phyloP scores from a whole-genome alignment of 2,797 vertebrate species.

The Lagodon rhomboides region DNA sequence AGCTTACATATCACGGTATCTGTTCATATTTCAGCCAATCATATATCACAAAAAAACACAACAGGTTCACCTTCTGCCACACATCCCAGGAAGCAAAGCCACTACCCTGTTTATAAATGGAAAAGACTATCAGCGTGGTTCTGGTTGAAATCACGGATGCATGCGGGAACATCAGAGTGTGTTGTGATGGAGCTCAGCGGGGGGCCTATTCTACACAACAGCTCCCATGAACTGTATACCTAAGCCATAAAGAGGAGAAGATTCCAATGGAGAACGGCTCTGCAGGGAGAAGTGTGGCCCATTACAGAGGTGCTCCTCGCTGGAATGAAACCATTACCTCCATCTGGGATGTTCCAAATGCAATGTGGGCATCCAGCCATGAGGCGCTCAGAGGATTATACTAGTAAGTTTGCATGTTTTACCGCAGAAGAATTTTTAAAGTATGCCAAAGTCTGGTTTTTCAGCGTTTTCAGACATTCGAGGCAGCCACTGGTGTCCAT shows the following conservation, averaged over 20 bases:
- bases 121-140: slow-evolving; percentile 52
- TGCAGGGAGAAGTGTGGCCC: slow-evolving; percentile 35
- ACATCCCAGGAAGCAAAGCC: not conserved
- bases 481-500: not conserved
- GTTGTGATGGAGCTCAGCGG: slow-evolving; percentile 64
- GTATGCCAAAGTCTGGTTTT: not conserved
- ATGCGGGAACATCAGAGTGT: slow-evolving; percentile 40
- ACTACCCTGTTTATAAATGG: slow-evolving; percentile 48
- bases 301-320: slow-evolving; percentile 32
- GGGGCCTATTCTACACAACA: slow-evolving; percentile 59
- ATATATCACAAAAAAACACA: slow-evolving; percentile 44
- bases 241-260: slow-evolving; percentile 29
- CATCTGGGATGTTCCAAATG: slow-evolving; percentile 29
- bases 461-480: not conserved
- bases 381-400: slow-evolving; percentile 28
- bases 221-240: slow-evolving; percentile 25
- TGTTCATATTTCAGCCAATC: slow-evolving; percentile 37
- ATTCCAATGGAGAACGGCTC: slow-evolving; percentile 48
- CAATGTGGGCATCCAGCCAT: slow-evolving; percentile 19
- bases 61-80: slow-evolving; percentile 36
- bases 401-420: slow-evolving; percentile 16
- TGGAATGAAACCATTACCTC: slow-evolving; percentile 46
- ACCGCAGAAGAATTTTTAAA: not conserved
- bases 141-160: slow-evolving; percentile 42
- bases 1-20: slow-evolving; percentile 7